phyloP scores from a whole-genome alignment of 2,113 vertebrate species.

The Microcebus murinus region DNA sequence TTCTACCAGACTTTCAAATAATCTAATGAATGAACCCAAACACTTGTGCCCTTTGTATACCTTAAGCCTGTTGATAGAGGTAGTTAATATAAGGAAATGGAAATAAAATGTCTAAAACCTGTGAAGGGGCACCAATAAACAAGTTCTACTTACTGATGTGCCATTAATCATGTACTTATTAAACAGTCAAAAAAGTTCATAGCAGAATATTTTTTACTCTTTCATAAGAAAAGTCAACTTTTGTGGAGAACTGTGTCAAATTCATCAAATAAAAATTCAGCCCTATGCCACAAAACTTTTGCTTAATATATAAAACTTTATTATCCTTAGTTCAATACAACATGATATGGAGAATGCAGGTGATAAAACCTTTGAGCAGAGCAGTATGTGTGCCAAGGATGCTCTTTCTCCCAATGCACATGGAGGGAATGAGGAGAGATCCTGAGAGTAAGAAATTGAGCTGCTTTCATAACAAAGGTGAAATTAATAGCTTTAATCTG shows the following conservation, averaged over 20 bases:
- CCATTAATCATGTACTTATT: not conserved
- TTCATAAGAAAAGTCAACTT: conserved; percentile 29
- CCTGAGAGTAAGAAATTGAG: not conserved
- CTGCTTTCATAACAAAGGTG: not conserved
- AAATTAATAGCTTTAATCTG: conserved; percentile 67
- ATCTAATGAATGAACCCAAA: not conserved
- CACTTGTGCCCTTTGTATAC: not conserved
- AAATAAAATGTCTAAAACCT: not conserved
- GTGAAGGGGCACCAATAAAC: not conserved
- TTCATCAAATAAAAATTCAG: not conserved
- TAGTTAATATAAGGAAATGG: not conserved
- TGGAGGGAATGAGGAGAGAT: not conserved
- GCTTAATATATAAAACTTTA: not conserved
- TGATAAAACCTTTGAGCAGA: not conserved
- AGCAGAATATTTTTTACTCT: not conserved
- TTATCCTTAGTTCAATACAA: not conserved
- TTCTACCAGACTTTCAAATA: not conserved
- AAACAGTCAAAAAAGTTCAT: not conserved
- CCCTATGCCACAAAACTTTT: not conserved
- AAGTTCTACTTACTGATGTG: not conserved
- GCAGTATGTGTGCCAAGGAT: fast-evolving
- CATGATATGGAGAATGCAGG: not conserved
- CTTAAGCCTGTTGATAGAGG: not conserved
- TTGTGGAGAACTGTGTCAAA: not conserved
- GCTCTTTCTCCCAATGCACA: not conserved